These are phyloP conservation scores for Willowsia nigromaculata DNA, from an alignment of 2,888 invertebrate species.

Conservation along the genomic window DNA sequence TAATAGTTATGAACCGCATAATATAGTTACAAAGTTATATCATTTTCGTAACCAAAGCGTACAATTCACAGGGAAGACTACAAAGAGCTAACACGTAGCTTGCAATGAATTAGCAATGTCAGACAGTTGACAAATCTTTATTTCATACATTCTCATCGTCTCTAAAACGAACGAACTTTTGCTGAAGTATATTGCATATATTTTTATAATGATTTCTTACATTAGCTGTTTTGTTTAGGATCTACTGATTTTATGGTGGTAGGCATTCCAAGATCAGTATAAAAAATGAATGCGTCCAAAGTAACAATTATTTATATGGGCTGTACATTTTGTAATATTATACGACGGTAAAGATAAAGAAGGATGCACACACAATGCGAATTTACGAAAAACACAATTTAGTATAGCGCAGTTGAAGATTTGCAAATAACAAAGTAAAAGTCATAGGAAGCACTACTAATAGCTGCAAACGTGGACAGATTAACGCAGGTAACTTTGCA, in stretches of 20 bases:
- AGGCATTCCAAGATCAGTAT: too few species aligned
- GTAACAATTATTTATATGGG: too few species aligned
- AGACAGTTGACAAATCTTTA: too few species aligned
- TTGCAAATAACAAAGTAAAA: slow-evolving; percentile 17
- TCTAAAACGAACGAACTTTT: too few species aligned
- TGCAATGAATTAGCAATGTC: too few species aligned
- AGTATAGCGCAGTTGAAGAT: neutral
- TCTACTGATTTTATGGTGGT: too few species aligned
- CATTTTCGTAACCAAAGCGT: neutral
- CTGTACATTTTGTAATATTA: neutral
- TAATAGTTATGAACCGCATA: neutral
- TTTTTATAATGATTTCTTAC: too few species aligned
- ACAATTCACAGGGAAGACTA: neutral
- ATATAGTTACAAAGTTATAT: neutral
- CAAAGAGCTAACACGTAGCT: neutral
- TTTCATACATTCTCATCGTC: too few species aligned
- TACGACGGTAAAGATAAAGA: neutral
- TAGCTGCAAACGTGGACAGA: neutral
- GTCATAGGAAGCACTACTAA: slow-evolving; percentile 46
- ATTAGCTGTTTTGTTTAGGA: too few species aligned
- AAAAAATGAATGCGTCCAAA: too few species aligned
- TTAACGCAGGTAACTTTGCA: neutral
- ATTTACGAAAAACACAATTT: neutral
- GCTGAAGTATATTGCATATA: too few species aligned
- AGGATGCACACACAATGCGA: neutral